These are phyloP conservation scores for Apamea monoglypha DNA, from an alignment of 2,888 invertebrate genomes.

Conservation along the genomic window DNA sequence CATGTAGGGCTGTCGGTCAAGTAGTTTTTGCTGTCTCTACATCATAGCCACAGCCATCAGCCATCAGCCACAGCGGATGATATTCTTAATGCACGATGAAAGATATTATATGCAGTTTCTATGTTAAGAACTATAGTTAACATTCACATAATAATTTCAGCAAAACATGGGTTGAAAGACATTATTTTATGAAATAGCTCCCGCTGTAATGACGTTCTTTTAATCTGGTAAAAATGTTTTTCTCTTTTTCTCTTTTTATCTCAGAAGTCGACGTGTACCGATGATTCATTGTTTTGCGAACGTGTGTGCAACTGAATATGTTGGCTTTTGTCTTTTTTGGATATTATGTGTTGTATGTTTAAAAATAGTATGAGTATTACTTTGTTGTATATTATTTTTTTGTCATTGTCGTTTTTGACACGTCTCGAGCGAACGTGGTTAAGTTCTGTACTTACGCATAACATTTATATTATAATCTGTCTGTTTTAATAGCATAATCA, in stretches of 20 bases:
- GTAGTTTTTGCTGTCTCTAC: neutral
- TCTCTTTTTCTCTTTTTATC: constrained; percentile 51
- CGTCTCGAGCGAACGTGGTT: neutral
- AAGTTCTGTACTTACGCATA: neutral
- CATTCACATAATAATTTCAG: constrained; percentile 14
- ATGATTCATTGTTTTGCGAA: constrained; percentile 58
- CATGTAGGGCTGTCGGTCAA: neutral
- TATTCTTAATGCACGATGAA: neutral
- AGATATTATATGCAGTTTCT: neutral
- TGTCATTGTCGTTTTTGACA: neutral
- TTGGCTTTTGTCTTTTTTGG: constrained; percentile 16
- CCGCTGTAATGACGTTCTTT: constrained; percentile 36
- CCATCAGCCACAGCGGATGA: neutral
- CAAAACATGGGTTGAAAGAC: constrained; percentile 6
- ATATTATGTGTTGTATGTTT: neutral
- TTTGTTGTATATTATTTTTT: neutral
- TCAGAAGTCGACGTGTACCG: constrained; percentile 43
- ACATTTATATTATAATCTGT: too few relatives aligned
- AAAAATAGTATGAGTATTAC: constrained; percentile 20
- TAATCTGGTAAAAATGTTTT: constrained; percentile 59
- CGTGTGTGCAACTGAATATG: constrained; percentile 43
- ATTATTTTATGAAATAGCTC: constrained; percentile 52
- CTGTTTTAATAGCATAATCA: too few relatives aligned
- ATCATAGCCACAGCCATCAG: too few relatives aligned
- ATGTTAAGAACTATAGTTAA: constrained; percentile 4